Evolutionary conservation across 30 jellyfish, hydroid and myxozoan genomes (phyloP).

Genomic region (Haliclystus octoradiatus): DNA sequence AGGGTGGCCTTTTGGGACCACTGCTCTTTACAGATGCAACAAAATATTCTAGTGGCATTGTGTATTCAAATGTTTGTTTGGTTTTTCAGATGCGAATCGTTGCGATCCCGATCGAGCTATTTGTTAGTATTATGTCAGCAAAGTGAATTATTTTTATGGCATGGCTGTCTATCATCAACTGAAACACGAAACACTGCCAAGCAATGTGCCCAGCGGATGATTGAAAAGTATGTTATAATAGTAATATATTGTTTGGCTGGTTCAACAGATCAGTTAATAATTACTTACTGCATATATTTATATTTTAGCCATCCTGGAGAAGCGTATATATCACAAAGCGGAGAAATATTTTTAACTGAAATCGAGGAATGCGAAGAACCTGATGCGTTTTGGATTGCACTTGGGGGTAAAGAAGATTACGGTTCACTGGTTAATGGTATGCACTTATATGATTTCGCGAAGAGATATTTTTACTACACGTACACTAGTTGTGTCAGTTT

Average conservation of each 20-base stretch:
- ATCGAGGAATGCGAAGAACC: conserved; percentile 95
- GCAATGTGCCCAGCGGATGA: conserved; percentile 79
- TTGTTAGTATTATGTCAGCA: conserved; percentile 68
- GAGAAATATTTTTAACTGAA: conserved; percentile 55
- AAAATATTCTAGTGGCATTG: too few relatives aligned
- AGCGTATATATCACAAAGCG: conserved; percentile 62
- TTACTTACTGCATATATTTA: too few relatives aligned
- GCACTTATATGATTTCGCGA: too few relatives aligned
- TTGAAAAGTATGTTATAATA: conserved; percentile 79
- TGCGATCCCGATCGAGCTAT: conserved; percentile 84
- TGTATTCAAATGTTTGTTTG: too few relatives aligned
- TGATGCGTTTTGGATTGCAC: conserved; percentile 92
- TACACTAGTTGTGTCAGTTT: too few relatives aligned
- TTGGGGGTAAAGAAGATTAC: conserved; percentile 89
- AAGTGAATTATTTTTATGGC: conserved; percentile 92
- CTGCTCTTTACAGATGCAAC: too few relatives aligned
- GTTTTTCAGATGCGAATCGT: conserved; percentile 38
- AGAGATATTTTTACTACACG: too few relatives aligned
- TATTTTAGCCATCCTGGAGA: conserved; percentile 83
- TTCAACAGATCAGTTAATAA: too few relatives aligned
- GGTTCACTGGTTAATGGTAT: conserved; percentile 60
- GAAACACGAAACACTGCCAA: conserved; percentile 66
- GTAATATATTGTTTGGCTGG: too few relatives aligned
- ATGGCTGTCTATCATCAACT: conserved; percentile 78
- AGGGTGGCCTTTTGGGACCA: too few relatives aligned